Evolutionary conservation across 2,888 invertebrate genomes (phyloP).

Genomic region (Dasysyrphus albostriatus): DNA sequence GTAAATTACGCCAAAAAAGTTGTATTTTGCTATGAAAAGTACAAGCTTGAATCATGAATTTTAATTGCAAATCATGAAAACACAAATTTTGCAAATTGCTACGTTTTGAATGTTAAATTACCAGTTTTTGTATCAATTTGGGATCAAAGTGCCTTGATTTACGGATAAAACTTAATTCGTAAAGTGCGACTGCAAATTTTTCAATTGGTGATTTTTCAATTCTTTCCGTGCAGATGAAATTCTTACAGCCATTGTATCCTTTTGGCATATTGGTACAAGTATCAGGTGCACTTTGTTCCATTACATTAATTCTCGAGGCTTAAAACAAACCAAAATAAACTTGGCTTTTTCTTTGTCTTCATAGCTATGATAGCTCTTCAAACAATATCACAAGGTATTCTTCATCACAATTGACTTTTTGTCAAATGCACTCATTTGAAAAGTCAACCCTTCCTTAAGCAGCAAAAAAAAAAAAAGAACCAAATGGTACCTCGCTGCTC

Average conservation of each 20-base stretch:
- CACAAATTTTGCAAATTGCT: too few species aligned
- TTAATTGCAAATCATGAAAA: too few species aligned
- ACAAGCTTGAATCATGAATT: too few species aligned
- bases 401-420: constrained; percentile 24
- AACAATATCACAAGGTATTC: constrained; percentile 28
- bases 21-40: too few species aligned
- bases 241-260: not conserved
- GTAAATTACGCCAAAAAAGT: too few species aligned
- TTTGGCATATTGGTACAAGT: not conserved
- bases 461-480: not conserved
- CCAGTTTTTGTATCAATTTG: too few species aligned
- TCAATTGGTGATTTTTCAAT: too few species aligned
- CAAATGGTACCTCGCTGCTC: constrained; percentile 1
- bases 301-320: constrained; percentile 3
- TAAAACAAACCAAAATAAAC: constrained; percentile 16
- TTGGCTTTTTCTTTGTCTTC: constrained; percentile 2
- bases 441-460: constrained; percentile 36
- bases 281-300: constrained; percentile 15
- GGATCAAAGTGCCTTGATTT: too few species aligned
- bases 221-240: too few species aligned
- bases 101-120: too few species aligned
- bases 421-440: constrained; percentile 29
- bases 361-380: constrained; percentile 32
- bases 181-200: too few species aligned
- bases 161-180: too few species aligned